Conservation (phyloP, 2,888 invertebrate species). For the Palloptera scutellata region DNA sequence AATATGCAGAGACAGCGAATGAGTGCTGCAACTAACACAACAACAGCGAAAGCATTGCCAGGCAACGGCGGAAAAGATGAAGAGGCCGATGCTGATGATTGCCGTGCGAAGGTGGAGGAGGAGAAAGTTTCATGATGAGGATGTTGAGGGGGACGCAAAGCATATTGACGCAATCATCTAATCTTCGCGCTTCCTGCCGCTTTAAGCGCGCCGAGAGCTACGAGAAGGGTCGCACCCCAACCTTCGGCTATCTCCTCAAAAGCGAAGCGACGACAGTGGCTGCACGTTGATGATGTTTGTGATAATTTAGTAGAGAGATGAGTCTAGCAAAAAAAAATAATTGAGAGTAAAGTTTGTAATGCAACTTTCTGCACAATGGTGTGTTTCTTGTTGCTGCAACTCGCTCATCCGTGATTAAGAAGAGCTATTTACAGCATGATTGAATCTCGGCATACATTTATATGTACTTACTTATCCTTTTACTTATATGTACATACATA, state of each 20-base stretch:
- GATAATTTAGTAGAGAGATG: conserved; percentile 2
- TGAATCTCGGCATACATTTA: too few species aligned
- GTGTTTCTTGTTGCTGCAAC: too few species aligned
- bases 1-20: conserved; percentile 6
- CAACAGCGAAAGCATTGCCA: conserved; percentile 45
- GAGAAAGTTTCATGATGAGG: conserved; percentile 26
- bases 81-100: conserved; percentile 24
- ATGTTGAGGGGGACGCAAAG: conserved; percentile 26
- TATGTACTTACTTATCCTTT: too few species aligned
- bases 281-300: conserved; percentile 21
- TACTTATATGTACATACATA: too few species aligned
- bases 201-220: neutral
- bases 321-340: neutral
- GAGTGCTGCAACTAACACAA: conserved; percentile 8
- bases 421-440: too few species aligned
- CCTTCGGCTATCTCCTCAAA: too few species aligned
- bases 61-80: conserved; percentile 27
- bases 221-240: neutral
- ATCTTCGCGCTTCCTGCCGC: conserved; percentile 61
- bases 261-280: neutral
- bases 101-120: conserved; percentile 16
- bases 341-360: too few species aligned
- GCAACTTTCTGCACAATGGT: too few species aligned
- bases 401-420: too few species aligned
- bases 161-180: conserved; percentile 64